phyloP scores from a whole-genome alignment of 1,140 invertebrate species.

The Scaptomyza hsui region DNA sequence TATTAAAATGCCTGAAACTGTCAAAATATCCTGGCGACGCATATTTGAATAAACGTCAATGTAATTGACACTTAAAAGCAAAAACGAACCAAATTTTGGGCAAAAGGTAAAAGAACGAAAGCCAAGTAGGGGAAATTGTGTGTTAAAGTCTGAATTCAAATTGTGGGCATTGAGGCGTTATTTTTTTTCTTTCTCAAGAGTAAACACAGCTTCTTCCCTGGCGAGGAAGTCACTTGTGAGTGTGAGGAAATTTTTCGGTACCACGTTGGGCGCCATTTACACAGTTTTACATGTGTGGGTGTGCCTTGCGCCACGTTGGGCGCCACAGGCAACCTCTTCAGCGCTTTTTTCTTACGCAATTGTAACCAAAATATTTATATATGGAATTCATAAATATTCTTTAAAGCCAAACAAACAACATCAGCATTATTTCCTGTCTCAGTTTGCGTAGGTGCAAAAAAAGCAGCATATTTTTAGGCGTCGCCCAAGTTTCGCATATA shows the following conservation, averaged over 20 bases:
- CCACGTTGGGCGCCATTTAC: slow-evolving; percentile 40
- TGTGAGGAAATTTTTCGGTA: slow-evolving; percentile 39
- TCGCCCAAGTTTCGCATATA: background rate
- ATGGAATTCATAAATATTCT: slow-evolving; percentile 12
- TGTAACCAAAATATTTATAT: slow-evolving; percentile 12
- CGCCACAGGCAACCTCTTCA: slow-evolving; percentile 14
- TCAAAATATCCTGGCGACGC: slow-evolving; percentile 63
- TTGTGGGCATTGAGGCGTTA: slow-evolving; percentile 1
- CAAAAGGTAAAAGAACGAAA: slow-evolving; percentile 3
- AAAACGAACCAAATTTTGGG: slow-evolving; percentile 22
- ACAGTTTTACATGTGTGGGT: background rate
- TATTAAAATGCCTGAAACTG: slow-evolving; percentile 51
- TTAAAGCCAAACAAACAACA: slow-evolving; percentile 20
- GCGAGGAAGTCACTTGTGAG: slow-evolving; percentile 3
- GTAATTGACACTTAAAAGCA: slow-evolving; percentile 77
- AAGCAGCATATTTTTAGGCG: background rate
- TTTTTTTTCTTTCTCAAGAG: background rate
- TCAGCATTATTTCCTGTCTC: slow-evolving; percentile 7
- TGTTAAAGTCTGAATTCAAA: slow-evolving; percentile 4
- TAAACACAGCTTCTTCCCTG: background rate
- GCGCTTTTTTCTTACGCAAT: slow-evolving; percentile 39
- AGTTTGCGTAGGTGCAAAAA: slow-evolving; percentile 5
- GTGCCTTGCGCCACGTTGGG: slow-evolving; percentile 24
- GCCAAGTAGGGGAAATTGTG: background rate
- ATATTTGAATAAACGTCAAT: slow-evolving; percentile 83